Evolutionary conservation across 2,888 invertebrate genomes (phyloP).

Genomic region (Eledona agricola): DNA sequence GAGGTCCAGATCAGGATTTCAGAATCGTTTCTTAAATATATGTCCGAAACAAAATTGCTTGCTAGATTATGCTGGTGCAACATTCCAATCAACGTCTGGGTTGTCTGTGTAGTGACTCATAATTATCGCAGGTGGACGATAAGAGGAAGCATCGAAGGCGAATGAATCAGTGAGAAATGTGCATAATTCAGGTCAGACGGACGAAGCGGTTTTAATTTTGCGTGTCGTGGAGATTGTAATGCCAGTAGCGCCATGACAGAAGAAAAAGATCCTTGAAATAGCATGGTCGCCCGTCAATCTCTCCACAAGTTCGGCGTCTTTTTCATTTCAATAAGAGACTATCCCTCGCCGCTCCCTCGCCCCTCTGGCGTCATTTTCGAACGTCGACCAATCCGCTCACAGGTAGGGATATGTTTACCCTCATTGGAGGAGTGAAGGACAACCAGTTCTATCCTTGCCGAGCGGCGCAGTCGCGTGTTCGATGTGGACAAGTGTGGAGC

Average conservation of each 20-base stretch:
- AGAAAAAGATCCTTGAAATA: constrained; percentile 48
- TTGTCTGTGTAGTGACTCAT: constrained; percentile 15
- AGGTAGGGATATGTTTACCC: constrained; percentile 52
- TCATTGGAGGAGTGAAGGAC: constrained; percentile 59
- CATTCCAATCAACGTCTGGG: too few species aligned
- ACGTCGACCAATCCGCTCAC: constrained; percentile 53
- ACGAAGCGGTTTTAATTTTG: background rate
- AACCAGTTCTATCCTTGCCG: constrained; percentile 50
- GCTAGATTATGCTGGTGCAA: too few species aligned
- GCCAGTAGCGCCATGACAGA: constrained; percentile 37
- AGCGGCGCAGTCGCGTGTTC: constrained; percentile 48
- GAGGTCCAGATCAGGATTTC: too few species aligned
- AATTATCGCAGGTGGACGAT: constrained; percentile 10
- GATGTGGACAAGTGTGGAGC: constrained; percentile 23
- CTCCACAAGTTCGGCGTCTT: constrained; percentile 39
- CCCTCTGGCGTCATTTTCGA: constrained; percentile 52
- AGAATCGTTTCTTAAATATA: constrained; percentile 1
- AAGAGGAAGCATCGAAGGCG: constrained; percentile 10
- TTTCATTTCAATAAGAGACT: constrained; percentile 33
- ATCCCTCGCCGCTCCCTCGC: constrained; percentile 38
- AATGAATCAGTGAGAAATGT: constrained; percentile 10
- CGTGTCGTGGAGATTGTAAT: constrained; percentile 9
- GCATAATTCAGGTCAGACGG: too few species aligned
- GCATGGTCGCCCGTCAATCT: constrained; percentile 57
- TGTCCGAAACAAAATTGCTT: too few species aligned